Evolutionary conservation across 2,888 invertebrate genomes (phyloP).

Genomic region (Syrista parreyssii): DNA sequence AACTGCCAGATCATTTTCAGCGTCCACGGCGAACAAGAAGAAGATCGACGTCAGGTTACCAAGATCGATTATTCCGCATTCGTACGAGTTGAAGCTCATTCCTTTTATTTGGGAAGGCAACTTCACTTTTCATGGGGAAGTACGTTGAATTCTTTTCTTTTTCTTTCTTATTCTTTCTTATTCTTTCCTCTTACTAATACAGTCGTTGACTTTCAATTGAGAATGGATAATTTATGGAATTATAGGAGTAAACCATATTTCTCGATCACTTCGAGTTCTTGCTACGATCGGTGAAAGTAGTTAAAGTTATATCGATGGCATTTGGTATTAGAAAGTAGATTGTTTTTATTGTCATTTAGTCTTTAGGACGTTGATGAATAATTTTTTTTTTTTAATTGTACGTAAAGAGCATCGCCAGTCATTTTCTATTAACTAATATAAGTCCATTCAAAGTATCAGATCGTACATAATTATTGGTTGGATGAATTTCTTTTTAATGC

Average conservation of each 20-base stretch:
- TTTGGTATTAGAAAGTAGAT: constrained; percentile 25
- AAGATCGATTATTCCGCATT: constrained; percentile 74
- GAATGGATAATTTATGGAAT: background rate
- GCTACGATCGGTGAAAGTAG: constrained; percentile 30
- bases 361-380: background rate
- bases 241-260: background rate
- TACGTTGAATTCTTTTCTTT: constrained; percentile 18
- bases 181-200: background rate
- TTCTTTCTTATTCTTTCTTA: too few species aligned
- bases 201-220: background rate
- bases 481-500: background rate
- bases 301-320: constrained; percentile 28
- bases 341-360: background rate
- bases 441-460: background rate
- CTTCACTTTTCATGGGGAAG: constrained; percentile 81
- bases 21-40: constrained; percentile 44
- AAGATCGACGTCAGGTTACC: constrained; percentile 78
- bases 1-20: constrained; percentile 29
- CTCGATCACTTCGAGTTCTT: background rate
- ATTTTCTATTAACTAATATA: background rate
- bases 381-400: background rate
- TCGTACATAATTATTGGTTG: background rate
- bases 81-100: constrained; percentile 77
- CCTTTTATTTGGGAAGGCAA: constrained; percentile 81
- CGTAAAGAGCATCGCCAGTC: background rate